Conservation (phyloP, 2,113 vertebrate species). For the Planiliza haematocheilus region DNA sequence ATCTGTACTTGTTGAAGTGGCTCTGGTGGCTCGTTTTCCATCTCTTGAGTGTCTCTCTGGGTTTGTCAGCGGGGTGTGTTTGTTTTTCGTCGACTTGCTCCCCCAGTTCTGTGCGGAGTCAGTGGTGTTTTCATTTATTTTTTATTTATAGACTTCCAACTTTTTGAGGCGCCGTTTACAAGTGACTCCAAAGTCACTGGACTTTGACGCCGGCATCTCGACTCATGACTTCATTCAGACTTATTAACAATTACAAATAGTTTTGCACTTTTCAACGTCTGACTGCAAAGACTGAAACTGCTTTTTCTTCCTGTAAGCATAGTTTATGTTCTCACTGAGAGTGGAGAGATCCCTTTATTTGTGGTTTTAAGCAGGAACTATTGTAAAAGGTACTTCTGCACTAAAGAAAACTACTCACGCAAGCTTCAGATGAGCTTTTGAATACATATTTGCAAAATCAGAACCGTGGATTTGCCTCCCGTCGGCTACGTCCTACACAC, state of each 20-base stretch:
- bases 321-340: not conserved
- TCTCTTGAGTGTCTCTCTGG: constrained; percentile 56
- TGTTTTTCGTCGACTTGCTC: constrained; percentile 35
- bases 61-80: constrained; percentile 43
- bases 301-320: not conserved
- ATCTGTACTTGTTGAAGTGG: constrained; percentile 63
- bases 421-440: not conserved
- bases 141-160: constrained; percentile 4
- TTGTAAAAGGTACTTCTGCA: not conserved
- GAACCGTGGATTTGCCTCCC: too few relatives aligned
- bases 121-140: constrained; percentile 48
- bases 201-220: not conserved
- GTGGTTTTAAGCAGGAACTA: too few relatives aligned
- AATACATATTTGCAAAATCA: not conserved
- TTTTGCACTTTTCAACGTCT: not conserved
- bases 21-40: constrained; percentile 32
- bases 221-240: not conserved
- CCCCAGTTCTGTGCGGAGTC: constrained; percentile 32
- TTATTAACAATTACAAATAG: not conserved
- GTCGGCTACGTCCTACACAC: not conserved
- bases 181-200: constrained; percentile 30
- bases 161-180: constrained; percentile 14
- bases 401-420: not conserved
- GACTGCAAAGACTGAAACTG: too few relatives aligned
- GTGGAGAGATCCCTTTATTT: not conserved